phyloP scores from a whole-genome alignment of 2,888 invertebrate species.

The Lepetodrilus schrolli region DNA sequence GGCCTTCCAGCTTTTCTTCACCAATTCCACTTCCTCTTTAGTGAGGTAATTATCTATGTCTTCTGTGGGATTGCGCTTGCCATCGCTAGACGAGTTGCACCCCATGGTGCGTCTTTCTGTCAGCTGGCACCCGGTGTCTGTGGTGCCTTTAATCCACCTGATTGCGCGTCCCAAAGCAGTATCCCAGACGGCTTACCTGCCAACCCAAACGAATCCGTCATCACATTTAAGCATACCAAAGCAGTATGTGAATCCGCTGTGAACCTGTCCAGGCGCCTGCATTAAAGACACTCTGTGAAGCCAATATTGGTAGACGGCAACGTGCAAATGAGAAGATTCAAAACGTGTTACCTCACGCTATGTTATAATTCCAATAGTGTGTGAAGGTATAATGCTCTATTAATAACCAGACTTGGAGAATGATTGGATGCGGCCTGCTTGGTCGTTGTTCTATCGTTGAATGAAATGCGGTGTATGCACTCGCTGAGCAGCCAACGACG shows the following conservation, averaged over 20 bases:
- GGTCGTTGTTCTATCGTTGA: too few relatives aligned
- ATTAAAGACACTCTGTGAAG: neutral
- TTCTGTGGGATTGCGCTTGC: constrained; percentile 24
- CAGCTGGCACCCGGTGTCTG: neutral
- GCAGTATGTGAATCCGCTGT: too few relatives aligned
- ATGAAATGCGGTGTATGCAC: too few relatives aligned
- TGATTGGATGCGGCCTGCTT: too few relatives aligned
- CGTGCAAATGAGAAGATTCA: too few relatives aligned
- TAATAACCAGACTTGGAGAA: too few relatives aligned
- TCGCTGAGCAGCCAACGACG: too few relatives aligned
- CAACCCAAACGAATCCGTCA: constrained; percentile 4
- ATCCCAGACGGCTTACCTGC: neutral
- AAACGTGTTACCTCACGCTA: too few relatives aligned
- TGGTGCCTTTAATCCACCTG: neutral
- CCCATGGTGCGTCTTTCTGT: neutral
- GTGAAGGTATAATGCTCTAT: too few relatives aligned
- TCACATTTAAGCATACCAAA: neutral
- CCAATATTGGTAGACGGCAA: neutral
- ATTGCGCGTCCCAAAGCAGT: neutral
- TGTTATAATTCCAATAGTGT: too few relatives aligned
- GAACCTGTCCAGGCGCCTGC: neutral
- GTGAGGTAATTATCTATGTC: constrained; percentile 45
- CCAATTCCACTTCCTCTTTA: constrained; percentile 45
- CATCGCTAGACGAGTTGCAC: neutral
- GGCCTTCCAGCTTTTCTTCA: constrained; percentile 51